phyloP scores from a whole-genome alignment of 1,140 invertebrate genomes.

The Scylla paramamosain region DNA sequence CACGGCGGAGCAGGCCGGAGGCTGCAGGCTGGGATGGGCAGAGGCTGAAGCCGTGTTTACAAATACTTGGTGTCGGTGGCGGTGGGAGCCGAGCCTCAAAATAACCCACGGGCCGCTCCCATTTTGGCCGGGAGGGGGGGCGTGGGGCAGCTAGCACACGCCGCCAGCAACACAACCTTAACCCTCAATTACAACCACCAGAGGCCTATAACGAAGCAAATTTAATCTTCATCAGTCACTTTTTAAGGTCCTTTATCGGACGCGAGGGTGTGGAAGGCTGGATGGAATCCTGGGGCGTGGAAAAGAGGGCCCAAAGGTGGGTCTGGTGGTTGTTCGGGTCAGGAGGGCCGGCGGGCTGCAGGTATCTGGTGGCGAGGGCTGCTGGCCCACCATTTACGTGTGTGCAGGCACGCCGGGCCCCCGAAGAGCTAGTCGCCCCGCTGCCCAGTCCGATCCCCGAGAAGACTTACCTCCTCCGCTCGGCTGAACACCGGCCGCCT shows the following conservation, averaged over 20 bases:
- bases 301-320: neutral
- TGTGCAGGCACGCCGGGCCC: conserved; percentile 73
- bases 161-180: neutral
- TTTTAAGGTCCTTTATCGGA: neutral
- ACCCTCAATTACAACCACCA: neutral
- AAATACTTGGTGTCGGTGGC: conserved; percentile 76
- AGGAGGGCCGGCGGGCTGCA: conserved; percentile 62
- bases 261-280: neutral
- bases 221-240: neutral
- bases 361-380: conserved; percentile 70
- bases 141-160: neutral
- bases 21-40: conserved; percentile 36
- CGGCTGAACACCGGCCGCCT: conserved; percentile 61
- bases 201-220: neutral
- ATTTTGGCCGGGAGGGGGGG: conserved; percentile 70
- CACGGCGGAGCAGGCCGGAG: neutral
- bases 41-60: conserved; percentile 68
- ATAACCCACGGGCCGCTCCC: conserved; percentile 73
- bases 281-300: neutral
- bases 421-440: conserved; percentile 67
- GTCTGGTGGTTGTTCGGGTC: neutral
- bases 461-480: conserved; percentile 62
- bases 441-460: conserved; percentile 55
- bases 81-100: conserved; percentile 61
- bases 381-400: conserved; percentile 73